Conservation (phyloP, 2,797 vertebrate species). For the Phataginus tricuspis region DNA sequence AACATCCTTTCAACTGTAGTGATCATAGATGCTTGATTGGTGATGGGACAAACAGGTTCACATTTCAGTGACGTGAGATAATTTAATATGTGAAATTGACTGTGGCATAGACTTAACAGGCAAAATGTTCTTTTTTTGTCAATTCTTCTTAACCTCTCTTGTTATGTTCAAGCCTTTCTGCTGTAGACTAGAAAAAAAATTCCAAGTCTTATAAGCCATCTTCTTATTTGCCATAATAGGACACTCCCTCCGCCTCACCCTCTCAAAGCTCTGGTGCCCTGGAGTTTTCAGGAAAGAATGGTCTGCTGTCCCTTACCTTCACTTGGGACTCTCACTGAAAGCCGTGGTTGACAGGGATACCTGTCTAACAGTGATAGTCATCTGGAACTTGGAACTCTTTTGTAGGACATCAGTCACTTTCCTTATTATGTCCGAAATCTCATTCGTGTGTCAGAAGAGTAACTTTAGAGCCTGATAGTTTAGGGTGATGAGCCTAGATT, state of each 20-base stretch:
- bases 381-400: background rate
- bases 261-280: background rate
- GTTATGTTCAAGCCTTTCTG: background rate
- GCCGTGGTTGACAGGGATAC: accelerated
- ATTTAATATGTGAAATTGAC: background rate
- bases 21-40: background rate
- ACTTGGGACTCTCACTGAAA: accelerated
- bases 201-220: accelerated
- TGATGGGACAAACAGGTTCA: background rate
- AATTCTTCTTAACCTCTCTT: background rate
- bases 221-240: accelerated
- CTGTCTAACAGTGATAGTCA: accelerated
- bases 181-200: background rate
- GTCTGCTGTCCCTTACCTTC: background rate
- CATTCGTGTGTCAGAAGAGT: background rate
- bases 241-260: too few species aligned
- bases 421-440: background rate
- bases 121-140: background rate
- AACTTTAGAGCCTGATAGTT: background rate
- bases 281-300: too few species aligned
- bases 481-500: background rate
- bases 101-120: background rate
- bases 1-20: background rate
- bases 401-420: background rate
- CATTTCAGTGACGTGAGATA: background rate